Base-by-base conservation (phyloP, 37 sponge, comb jelly and placozoan genomes). In the Chondrosia reniformis region DNA sequence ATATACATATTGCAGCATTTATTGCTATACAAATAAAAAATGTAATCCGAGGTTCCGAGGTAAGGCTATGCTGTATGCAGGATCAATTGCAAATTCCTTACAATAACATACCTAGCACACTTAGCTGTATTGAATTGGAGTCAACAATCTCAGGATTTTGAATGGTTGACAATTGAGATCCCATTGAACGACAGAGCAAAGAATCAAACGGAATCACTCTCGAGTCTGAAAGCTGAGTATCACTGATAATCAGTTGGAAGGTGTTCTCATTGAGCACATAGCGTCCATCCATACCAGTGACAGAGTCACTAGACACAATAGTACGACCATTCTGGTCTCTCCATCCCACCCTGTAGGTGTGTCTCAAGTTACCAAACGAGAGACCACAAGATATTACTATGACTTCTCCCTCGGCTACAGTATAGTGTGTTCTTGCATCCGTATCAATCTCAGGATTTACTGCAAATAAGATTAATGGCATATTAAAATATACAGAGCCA, bases 201-300 rank as follows among this genome's bases (percentile, higher is more conserved):
- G 44, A 41, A 7, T 24, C 72, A 7, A 69, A 69, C 2, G 72
- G 37, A 69, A 41, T 69, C 7, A 69, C 44, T 7, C 3, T 41
- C 10, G 39, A 21, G 36, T 36, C 72, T 40, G 41, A 1, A 6
- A 2, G 4, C 21, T 41, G 1, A 15, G 24, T 44, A 9, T 25
- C 22, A 24, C 24, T 38, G 4, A 69, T 69, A 21, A 44, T 69
- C 41, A 69, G 41, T 6, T 69, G 72, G 72, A 69, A 69, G 4
- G 72, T 69, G 39, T 69, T 41, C 3, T 4, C 21, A 40, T 69
- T 69, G 72, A 69, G 9, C 36, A 39, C 15, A 24, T 69, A 69
- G 9, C 21, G 32, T 21, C 24, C 72, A 40, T 44, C 72, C 19
- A n/a, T 25, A n/a, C 44, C 0, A 17, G 19, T 25, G 10, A 44